Conservation (phyloP, 2,797 vertebrate species). For the Eulemur coronatus region DNA sequence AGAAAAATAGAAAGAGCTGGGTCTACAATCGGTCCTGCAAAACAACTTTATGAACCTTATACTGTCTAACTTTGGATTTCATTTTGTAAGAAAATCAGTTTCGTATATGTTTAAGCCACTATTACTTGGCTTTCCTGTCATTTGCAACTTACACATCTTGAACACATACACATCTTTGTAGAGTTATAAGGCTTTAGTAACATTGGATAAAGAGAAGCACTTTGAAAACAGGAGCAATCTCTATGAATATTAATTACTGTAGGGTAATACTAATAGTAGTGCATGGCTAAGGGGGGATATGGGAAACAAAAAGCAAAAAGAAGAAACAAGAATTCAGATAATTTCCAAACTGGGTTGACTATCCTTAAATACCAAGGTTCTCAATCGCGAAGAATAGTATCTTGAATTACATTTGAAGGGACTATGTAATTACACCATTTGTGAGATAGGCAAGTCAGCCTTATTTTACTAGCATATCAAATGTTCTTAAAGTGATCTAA, state of each 20-base stretch:
- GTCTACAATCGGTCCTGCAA: no score
- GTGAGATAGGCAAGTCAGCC: not conserved
- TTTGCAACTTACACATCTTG: not conserved
- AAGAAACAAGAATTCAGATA: not conserved
- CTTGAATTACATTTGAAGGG: not conserved
- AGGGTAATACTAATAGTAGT: not conserved
- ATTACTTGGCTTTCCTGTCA: not conserved
- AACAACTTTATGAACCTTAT: not conserved
- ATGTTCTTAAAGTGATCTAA: not conserved
- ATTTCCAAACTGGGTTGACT: not conserved
- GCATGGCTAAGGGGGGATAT: rapidly evolving
- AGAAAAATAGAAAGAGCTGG: not conserved
- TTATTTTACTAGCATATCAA: not conserved
- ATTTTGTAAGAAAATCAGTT: not conserved
- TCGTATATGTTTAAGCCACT: not conserved
- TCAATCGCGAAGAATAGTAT: not conserved
- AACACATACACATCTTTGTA: not conserved
- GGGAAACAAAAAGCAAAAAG: not conserved
- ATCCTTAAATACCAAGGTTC: not conserved
- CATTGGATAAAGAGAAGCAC: not conserved
- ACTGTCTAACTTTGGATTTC: not conserved
- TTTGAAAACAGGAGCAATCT: not conserved
- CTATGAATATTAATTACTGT: not conserved
- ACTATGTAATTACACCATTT: not conserved
- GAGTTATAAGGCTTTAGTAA: not conserved